phyloP scores from a whole-genome alignment of 2,113 vertebrate genomes.

The Antigone vipio region DNA sequence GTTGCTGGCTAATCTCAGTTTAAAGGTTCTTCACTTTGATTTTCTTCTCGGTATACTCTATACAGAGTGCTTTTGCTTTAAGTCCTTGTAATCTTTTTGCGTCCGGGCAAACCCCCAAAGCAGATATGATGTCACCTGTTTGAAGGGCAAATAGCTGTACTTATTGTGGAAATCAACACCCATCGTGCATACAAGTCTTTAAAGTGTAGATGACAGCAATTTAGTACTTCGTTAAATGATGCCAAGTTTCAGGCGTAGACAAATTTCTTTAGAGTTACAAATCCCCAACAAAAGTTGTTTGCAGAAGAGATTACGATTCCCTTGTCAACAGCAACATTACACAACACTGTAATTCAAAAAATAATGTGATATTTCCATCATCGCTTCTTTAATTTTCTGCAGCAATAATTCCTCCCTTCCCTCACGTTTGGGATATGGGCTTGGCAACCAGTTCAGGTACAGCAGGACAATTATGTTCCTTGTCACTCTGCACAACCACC shows the following conservation, averaged over 20 bases:
- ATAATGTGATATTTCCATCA: neutral
- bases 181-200: neutral
- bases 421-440: neutral
- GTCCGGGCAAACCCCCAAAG: neutral
- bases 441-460: neutral
- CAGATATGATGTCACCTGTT: neutral
- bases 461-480: neutral
- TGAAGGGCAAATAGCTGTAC: neutral
- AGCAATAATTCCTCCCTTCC: conserved; percentile 16
- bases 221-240: neutral
- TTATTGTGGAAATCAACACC: neutral
- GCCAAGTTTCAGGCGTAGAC: conserved; percentile 25
- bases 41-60: neutral
- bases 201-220: neutral
- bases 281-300: neutral
- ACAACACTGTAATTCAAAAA: conserved; percentile 31
- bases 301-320: neutral
- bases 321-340: conserved; percentile 14
- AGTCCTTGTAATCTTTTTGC: neutral
- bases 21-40: neutral
- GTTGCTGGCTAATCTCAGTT: neutral
- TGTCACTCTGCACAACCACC: neutral
- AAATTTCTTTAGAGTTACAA: neutral
- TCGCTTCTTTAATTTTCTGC: neutral
- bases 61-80: neutral